phyloP scores from a whole-genome alignment of 1,140 invertebrate species.

The Eumeta japonica region DNA sequence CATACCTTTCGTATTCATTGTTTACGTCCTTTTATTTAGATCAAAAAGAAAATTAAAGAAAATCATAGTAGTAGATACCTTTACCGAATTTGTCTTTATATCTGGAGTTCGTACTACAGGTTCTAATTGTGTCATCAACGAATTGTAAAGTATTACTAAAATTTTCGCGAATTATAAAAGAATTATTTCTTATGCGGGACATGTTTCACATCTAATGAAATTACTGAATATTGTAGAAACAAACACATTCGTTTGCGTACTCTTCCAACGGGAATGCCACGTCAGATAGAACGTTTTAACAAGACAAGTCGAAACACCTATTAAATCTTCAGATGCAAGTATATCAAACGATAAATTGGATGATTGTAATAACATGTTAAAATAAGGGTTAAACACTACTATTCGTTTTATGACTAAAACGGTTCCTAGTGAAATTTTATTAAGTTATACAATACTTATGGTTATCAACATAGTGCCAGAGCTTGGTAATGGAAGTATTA shows the following conservation, averaged over 20 bases:
- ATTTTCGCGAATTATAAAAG: conserved; percentile 4
- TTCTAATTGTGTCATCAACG: neutral
- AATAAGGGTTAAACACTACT: too few species aligned
- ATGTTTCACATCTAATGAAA: conserved; percentile 3
- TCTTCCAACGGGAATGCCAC: neutral
- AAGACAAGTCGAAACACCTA: too few species aligned
- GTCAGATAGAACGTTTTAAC: too few species aligned
- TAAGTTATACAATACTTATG: too few species aligned
- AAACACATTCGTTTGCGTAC: conserved; percentile 5
- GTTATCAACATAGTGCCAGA: too few species aligned
- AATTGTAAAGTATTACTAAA: conserved; percentile 3
- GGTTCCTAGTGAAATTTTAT: too few species aligned
- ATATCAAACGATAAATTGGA: too few species aligned
- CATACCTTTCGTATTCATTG: conserved; percentile 19
- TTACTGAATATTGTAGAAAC: conserved; percentile 5
- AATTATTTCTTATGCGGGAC: conserved; percentile 6
- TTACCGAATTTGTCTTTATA: conserved; percentile 23
- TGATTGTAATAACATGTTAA: too few species aligned
- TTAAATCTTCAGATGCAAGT: too few species aligned
- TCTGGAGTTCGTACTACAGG: conserved; percentile 2
- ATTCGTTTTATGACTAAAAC: too few species aligned
- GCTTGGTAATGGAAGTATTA: too few species aligned
- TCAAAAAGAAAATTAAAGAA: conserved; percentile 23
- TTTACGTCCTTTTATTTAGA: conserved; percentile 15
- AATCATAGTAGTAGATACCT: conserved; percentile 26